Base-by-base conservation (phyloP, 1,140 invertebrate genomes). In the Nephotettix cincticeps region DNA sequence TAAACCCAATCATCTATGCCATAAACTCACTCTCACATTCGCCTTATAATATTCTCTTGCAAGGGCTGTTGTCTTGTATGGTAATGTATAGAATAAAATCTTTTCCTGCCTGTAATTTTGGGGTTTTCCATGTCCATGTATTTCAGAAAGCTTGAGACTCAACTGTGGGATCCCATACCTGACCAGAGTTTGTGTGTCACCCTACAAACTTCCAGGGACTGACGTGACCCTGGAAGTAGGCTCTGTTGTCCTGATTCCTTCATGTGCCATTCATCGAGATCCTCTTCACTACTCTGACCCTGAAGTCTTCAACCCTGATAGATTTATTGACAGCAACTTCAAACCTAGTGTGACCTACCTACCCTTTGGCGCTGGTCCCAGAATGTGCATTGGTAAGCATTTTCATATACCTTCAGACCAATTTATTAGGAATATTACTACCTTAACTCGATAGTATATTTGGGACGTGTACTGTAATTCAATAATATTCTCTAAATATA, bases 331-430 rank as follows among this genome's bases (percentile, higher is more conserved):
- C 17, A 78, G 79, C 25, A 71, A 75, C 0, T 43, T 69, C 0
- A 43, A 66, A 29, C 67, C 67, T 14, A 70, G 67, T 32, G 14
- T 43, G 23, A 74, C 75, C 0, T 88, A 83, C 75, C 74, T 89
- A 25, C 84, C 87, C 1, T 89, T 89, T 76, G 86, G 87, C 1
- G 83, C 84, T 23, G 88, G 88, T 21, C 83, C 84, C 0, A 79
- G 88, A 54, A 85, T 85, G 66, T 89, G 88, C 71, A 86, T 87
- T 28, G 83, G 83, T 72, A 80, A 36, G 32, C 32, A 36, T 36
- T 36, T 36, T 36, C 4, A 36, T 36, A 36, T n/a, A n/a, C n/a
- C n/a, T n/a, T n/a, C n/a, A n/a, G n/a, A n/a, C n/a, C n/a, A n/a
- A n/a, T n/a, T n/a, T n/a, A n/a, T n/a, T n/a, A n/a, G n/a, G n/a